Base-by-base conservation (phyloP, 2,113 vertebrate genomes). In the Erinaceus europaeus region DNA sequence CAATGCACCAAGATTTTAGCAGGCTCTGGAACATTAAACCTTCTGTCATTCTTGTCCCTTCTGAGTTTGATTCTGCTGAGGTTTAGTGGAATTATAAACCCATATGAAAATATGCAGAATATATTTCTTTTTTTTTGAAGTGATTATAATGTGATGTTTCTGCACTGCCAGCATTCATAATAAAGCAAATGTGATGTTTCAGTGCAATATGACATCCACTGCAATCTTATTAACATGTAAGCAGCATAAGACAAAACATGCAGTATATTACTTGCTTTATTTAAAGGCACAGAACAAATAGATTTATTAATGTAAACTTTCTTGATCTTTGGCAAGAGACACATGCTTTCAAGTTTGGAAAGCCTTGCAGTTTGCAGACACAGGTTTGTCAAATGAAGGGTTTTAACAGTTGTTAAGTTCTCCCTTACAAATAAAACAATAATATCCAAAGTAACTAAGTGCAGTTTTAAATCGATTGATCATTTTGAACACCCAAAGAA, bases 401-500 rank as follows among this genome's bases (percentile, higher is more conserved):
- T 91, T 93, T 91, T 93, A 94, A 90, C 68, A 84, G 87, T 96
- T 96, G 96, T 97, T 97, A 97, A 97, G 91, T 95, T 94, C 85
- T 94, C 94, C 57, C 77, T 94, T 94, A 92, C 97, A 97, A 97
- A 97, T 97, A 97, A 97, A 97, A 96, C 96, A 97, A 96, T 97
- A 95, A 95, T 93, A 96, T 93, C 93, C 89, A 86, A 94, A 96
- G 95, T 95, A 97, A 95, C 95, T 86, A 96, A 82, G 83, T 94
- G 87, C 86, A 96, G 91, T 96, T 97, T 97, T 96, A 96, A 97
- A 97, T 97, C 96, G 94, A 97, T 97, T 97, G 97, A 98, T 98
- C 96, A 97, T 97, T 97, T 97, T 91, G 96, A 97, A 94, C 88
- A 96, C 95, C 96, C 96, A 95, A 97, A 97, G 97, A 97, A 96